Evolutionary conservation across 1,140 invertebrate species (phyloP), one percentile per base, ranked within the genome.

Genomic region (Brevipalpus yothersi): DNA sequence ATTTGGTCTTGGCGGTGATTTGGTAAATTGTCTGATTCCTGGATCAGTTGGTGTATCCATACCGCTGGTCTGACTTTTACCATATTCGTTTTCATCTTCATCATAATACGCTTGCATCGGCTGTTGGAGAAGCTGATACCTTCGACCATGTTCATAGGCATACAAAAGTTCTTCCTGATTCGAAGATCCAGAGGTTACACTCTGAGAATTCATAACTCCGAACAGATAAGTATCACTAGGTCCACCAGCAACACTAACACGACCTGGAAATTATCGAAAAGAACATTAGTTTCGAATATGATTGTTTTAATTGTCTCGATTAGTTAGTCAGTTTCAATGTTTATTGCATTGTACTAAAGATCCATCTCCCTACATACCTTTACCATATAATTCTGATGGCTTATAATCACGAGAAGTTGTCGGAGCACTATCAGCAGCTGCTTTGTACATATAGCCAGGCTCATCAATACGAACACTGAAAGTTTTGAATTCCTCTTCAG

Each of bases 11-110:
- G 72, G 72, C 11, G 72, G 72, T 12, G 69, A 69, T 63, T 72
- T 70, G 12, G 71, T 73, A 58, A 73, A 73, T 64, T 70, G 65
- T 53, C 71, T 59, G 43, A 73, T 73, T 5, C 72, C 72, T 1
- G 71, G 70, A 63, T 73, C 72, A 13, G 72, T 73, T 15, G 67
- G 68, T 54, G 63, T 63, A 41, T 60, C 60, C 39, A 59, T 58
- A 39, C 62, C 65, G 40, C 61, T 63, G 3, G 62, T 57, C 21
- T 59, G 10, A 13, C 43, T 53, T 42, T 21, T 43, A 53, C 45
- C 51, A 60, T 40, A 57, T 41, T 41, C 4, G n/a, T 55, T 31
- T 21, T 47, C 41, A 13, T 59, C 49, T 1, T 56, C 57, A 21
- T 62, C 45, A 42, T 60, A 58, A 21, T 45, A 58, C 9, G 21